Conservation (phyloP, 2,888 invertebrate genomes). For the Caenorhabditis becei region DNA sequence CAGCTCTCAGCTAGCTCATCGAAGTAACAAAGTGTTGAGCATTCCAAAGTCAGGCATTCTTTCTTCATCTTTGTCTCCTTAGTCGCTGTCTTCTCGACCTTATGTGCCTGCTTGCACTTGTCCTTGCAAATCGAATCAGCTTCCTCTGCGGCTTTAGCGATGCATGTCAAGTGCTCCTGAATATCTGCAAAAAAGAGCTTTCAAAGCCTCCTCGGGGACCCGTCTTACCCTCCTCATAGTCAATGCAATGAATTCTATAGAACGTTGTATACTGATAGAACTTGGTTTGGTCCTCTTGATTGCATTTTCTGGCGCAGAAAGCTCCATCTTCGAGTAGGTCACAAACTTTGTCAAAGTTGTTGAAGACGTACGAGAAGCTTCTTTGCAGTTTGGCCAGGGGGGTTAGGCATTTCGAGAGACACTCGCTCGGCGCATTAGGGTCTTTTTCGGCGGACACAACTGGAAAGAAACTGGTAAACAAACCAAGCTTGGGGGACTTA, state of each 20-base stretch:
- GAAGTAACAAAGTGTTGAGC: constrained; percentile 79
- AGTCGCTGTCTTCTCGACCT: constrained; percentile 59
- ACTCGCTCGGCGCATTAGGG: constrained; percentile 64
- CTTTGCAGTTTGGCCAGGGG: constrained; percentile 76
- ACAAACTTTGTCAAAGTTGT: constrained; percentile 77
- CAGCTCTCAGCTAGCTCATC: constrained; percentile 75
- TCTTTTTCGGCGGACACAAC: constrained; percentile 35
- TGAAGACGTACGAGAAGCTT: constrained; percentile 77
- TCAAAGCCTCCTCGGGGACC: not conserved
- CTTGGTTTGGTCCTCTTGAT: constrained; percentile 67
- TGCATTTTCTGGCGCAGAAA: constrained; percentile 66
- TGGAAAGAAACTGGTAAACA: not conserved
- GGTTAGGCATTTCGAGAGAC: constrained; percentile 74
- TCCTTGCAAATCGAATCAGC: constrained; percentile 69
- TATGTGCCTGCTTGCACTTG: constrained; percentile 63
- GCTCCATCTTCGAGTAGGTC: constrained; percentile 68
- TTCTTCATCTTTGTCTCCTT: constrained; percentile 66
- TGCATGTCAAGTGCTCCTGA: constrained; percentile 66
- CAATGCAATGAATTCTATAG: constrained; percentile 70
- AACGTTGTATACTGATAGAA: constrained; percentile 71
- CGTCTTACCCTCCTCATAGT: constrained; percentile 67
- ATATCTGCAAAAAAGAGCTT: constrained; percentile 57
- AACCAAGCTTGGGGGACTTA: constrained; percentile 5
- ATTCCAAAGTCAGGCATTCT: constrained; percentile 73
- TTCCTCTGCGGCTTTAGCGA: constrained; percentile 64